Percentiles rank a stretch among this genome's conserved stretches.
These are phyloP conservation scores for Alloplasta piceator DNA, from an alignment of 2,888 invertebrate species.

Conservation along the genomic window DNA sequence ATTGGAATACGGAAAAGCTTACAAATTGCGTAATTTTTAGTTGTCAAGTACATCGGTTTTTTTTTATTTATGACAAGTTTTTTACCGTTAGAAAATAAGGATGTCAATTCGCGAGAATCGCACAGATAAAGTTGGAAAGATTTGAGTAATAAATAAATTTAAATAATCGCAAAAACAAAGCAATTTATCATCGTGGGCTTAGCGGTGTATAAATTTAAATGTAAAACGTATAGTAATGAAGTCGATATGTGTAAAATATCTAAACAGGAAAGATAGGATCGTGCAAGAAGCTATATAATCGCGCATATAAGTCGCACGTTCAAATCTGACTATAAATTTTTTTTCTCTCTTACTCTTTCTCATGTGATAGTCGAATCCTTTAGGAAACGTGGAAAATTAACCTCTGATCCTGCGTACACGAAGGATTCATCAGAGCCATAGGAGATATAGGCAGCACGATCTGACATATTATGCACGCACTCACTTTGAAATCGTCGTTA, in stretches of 20 bases:
- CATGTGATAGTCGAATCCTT: conserved; percentile 15
- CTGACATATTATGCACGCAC: conserved; percentile 49
- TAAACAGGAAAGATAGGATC: too few relatives aligned
- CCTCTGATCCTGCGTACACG: conserved; percentile 53
- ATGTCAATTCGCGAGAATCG: too few relatives aligned
- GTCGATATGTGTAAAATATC: too few relatives aligned
- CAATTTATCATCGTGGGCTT: conserved; percentile 52
- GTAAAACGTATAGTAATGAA: conserved; percentile 17
- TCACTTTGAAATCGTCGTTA: conserved; percentile 43
- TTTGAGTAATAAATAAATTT: too few relatives aligned
- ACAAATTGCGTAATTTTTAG: too few relatives aligned
- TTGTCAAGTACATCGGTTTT: too few relatives aligned
- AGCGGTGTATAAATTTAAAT: conserved; percentile 31
- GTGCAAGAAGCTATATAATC: conserved; percentile 35
- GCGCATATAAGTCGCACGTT: conserved; percentile 51
- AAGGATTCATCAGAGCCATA: conserved; percentile 45
- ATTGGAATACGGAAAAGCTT: too few relatives aligned
- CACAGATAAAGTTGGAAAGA: too few relatives aligned
- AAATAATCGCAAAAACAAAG: conserved; percentile 51
- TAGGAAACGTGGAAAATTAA: conserved; percentile 59
- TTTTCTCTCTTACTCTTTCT: conserved; percentile 16
- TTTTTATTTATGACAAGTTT: too few relatives aligned
- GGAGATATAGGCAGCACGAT: conserved; percentile 35
- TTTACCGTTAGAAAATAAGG: too few relatives aligned
- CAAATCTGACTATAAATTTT: conserved; percentile 33